Percentiles rank a stretch among this genome's conserved stretches.
phyloP scores from a whole-genome alignment of 2,113 vertebrate genomes.

The Boulengeromyrus knoepffleri region DNA sequence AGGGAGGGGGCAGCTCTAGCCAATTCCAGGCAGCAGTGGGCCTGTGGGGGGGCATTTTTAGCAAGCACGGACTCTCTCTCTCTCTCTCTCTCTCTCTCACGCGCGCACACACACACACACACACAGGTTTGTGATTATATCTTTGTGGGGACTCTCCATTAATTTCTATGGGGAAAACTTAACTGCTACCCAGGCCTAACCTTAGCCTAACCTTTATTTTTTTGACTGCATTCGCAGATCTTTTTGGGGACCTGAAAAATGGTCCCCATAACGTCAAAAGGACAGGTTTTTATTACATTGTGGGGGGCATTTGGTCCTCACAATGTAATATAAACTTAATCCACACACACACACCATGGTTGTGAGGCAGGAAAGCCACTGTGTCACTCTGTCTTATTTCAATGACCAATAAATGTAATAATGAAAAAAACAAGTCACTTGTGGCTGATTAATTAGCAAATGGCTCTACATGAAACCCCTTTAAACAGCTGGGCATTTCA shows the following conservation, averaged over 20 bases:
- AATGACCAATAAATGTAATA: background rate
- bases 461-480: background rate
- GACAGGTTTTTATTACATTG: no score
- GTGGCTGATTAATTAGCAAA: background rate
- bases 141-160: no score
- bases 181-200: no score
- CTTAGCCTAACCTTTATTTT: no score
- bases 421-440: background rate
- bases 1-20: background rate
- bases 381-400: background rate
- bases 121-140: background rate
- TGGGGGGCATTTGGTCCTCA: no score
- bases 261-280: no score
- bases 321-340: no score
- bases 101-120: background rate
- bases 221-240: no score
- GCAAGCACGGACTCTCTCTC: background rate
- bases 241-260: no score
- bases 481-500: background rate
- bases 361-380: no score
- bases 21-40: background rate
- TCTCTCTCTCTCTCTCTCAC: no score
- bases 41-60: background rate
- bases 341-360: background rate
- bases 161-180: no score